phyloP scores from a whole-genome alignment of 2,797 vertebrate species.

The Tokudaia tokunoshimensis region DNA sequence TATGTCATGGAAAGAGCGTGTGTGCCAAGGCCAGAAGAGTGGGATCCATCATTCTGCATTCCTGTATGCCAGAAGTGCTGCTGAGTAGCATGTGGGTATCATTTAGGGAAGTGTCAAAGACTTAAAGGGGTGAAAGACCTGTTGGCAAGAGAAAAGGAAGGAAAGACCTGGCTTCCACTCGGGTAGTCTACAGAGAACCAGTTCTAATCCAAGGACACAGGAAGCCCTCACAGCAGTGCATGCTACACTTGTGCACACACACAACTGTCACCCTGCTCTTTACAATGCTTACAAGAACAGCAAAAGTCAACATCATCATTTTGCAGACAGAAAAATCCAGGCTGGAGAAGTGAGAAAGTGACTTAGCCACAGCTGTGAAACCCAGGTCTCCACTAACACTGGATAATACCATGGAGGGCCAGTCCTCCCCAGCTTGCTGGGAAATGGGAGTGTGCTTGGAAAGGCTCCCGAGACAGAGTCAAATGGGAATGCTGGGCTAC shows the following conservation, averaged over 20 bases:
- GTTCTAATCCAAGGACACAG: not conserved
- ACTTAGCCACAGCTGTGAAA: not conserved
- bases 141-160: not conserved
- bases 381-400: not conserved
- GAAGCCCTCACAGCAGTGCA: not conserved
- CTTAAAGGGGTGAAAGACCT: not conserved
- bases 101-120: not conserved
- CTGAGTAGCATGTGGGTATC: not conserved
- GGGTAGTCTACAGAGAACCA: not conserved
- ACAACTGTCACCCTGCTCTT: not conserved
- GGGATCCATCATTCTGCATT: not conserved
- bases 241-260: fast-evolving
- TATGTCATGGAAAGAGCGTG: not conserved
- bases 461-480: not conserved
- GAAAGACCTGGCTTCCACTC: not conserved
- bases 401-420: not conserved
- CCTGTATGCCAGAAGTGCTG: not conserved
- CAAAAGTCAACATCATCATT: not conserved
- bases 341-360: not conserved
- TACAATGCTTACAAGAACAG: not conserved
- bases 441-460: not conserved
- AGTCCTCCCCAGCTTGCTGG: not conserved
- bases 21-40: not conserved
- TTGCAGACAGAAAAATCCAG: not conserved
- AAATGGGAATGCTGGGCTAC: not conserved